Evolutionary conservation across 37 sponge, comb jelly and placozoan genomes (phyloP).

Genomic region (Bolinopsis microptera): DNA sequence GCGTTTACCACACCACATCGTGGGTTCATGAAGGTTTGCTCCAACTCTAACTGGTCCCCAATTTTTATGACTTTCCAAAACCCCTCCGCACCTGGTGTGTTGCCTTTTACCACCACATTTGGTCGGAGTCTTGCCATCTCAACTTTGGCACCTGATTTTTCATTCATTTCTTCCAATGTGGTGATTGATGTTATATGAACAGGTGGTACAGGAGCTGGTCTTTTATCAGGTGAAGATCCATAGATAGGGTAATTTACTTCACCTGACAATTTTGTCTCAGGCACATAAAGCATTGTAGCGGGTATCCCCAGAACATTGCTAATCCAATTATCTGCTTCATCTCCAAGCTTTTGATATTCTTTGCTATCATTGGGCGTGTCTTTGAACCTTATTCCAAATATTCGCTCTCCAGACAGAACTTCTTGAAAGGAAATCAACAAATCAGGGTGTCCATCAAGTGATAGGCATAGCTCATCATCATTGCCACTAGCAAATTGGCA

Average conservation of each 20-base stretch:
- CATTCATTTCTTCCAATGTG: not conserved
- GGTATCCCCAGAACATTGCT: not conserved
- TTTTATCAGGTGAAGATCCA: not conserved
- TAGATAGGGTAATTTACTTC: not conserved
- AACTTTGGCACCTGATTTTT: not conserved
- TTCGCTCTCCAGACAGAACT: not conserved
- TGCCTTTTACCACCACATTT: not conserved
- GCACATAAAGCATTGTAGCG: not conserved
- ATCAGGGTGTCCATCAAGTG: not conserved
- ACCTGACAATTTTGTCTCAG: not conserved
- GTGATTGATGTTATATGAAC: not conserved
- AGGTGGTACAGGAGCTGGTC: not conserved
- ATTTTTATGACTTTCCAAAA: not conserved
- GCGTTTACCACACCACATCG: not conserved
- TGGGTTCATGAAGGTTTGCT: not conserved
- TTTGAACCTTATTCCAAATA: not conserved
- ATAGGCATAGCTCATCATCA: not conserved
- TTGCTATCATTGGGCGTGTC: not conserved
- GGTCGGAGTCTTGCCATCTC: not conserved
- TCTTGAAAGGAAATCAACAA: not conserved
- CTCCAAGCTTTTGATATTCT: not conserved
- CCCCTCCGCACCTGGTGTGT: not conserved
- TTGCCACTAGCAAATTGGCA: not conserved
- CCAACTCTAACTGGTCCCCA: not conserved
- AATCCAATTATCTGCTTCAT: not conserved